Conservation (phyloP, 2,888 invertebrate species). For the Drosophila hamatofila region DNA sequence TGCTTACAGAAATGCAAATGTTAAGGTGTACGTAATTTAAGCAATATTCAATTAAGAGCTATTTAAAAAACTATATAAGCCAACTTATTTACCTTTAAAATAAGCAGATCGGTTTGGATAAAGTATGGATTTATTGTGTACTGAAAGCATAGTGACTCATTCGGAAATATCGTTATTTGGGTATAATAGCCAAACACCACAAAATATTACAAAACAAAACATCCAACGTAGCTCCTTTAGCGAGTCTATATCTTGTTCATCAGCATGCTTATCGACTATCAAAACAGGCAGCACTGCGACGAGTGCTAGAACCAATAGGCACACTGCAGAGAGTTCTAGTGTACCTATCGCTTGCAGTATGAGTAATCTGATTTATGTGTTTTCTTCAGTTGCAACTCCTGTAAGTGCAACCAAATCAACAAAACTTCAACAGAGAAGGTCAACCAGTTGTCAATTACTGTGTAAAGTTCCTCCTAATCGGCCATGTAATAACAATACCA, state of each 20-base stretch:
- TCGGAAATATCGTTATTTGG: slow-evolving; percentile 1
- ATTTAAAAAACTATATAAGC: not conserved
- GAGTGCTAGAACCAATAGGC: not conserved
- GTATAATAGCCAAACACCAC: not conserved
- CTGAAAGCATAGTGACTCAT: slow-evolving; percentile 11
- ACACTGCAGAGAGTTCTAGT: not conserved
- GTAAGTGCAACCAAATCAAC: not conserved
- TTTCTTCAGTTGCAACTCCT: slow-evolving; percentile 23
- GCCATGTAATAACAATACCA: not conserved
- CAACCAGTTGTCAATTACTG: slow-evolving; percentile 8
- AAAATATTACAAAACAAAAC: slow-evolving; percentile 6
- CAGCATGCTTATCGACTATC: not conserved
- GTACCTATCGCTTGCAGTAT: slow-evolving; percentile 10
- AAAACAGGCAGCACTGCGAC: not conserved
- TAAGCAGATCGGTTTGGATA: not conserved
- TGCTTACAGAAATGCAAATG: not conserved
- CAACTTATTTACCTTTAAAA: not conserved
- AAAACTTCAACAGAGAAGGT: slow-evolving; percentile 10
- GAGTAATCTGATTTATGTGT: slow-evolving; percentile 17
- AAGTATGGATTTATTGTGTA: slow-evolving; percentile 31
- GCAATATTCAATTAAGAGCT: too few relatives aligned
- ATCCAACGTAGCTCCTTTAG: not conserved
- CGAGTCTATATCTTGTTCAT: not conserved
- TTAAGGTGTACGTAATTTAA: not conserved
- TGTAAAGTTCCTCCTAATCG: not conserved